phyloP scores from a whole-genome alignment of 2,113 vertebrate species.

The Trogon melanurus region DNA sequence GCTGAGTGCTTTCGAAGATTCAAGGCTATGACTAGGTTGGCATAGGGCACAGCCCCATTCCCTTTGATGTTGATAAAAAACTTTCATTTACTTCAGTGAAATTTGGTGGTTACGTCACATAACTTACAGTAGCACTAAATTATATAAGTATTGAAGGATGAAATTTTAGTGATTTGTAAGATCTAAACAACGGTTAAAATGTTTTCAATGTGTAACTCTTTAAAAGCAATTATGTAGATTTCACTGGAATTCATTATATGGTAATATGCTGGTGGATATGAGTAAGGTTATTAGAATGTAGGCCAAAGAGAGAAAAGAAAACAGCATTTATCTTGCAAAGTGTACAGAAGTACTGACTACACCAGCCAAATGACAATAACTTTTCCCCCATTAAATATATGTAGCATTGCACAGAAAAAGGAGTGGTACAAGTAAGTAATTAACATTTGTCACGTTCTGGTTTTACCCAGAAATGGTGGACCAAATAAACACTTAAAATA shows the following conservation, averaged over 20 bases:
- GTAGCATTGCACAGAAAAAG: background rate
- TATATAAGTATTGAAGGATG: background rate
- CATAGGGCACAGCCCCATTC: background rate
- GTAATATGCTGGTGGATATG: background rate
- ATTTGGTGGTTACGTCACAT: background rate
- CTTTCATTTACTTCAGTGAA: background rate
- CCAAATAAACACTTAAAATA: slow-evolving; percentile 19
- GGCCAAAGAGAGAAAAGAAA: background rate
- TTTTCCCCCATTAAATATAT: background rate
- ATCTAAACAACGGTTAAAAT: background rate
- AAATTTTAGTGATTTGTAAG: background rate
- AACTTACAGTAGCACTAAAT: background rate
- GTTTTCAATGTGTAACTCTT: background rate
- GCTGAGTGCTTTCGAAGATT: background rate
- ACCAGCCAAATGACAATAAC: background rate
- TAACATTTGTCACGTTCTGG: background rate
- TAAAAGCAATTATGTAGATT: background rate
- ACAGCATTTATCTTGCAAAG: background rate
- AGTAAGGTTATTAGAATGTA: background rate
- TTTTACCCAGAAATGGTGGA: slow-evolving; percentile 14
- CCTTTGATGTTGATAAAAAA: background rate
- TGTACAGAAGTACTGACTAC: background rate
- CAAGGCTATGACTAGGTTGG: background rate
- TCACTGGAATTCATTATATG: background rate
- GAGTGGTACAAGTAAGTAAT: background rate